Percentiles rank a stretch among this genome's conserved stretches.
These are phyloP conservation scores for Steromphala cineraria DNA, from an alignment of 2,888 invertebrate species.

Conservation along the genomic window DNA sequence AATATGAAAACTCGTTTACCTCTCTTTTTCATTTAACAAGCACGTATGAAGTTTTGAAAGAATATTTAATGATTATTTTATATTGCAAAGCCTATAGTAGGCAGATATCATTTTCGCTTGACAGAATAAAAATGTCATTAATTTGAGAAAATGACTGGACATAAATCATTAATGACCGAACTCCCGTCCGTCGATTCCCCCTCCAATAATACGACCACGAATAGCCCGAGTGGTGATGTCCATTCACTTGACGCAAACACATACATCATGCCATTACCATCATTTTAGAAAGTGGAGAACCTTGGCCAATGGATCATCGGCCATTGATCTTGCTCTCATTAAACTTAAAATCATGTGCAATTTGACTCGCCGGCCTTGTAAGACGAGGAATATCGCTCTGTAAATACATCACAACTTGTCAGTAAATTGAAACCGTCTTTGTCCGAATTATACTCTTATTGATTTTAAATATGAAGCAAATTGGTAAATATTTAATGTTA, in stretches of 20 bases:
- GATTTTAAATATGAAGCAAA: slow-evolving; percentile 10
- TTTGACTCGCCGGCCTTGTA: neutral
- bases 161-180: slow-evolving; percentile 3
- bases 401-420: neutral
- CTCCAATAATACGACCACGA: neutral
- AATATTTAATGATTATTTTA: slow-evolving; percentile 6
- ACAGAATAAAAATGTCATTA: slow-evolving; percentile 10
- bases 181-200: neutral
- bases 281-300: neutral
- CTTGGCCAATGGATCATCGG: neutral
- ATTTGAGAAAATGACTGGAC: slow-evolving; percentile 5
- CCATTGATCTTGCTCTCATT: neutral
- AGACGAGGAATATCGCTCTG: neutral
- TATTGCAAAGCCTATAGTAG: neutral
- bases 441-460: neutral
- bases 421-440: neutral
- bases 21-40: neutral
- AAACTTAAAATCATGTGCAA: neutral
- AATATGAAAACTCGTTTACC: neutral
- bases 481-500: slow-evolving; percentile 1
- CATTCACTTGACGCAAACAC: neutral
- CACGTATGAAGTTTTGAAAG: neutral
- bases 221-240: neutral
- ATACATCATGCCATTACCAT: neutral
- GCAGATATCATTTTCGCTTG: slow-evolving; percentile 2